Base-by-base conservation (phyloP, 2,797 vertebrate species). In the Anabas testudineus region DNA sequence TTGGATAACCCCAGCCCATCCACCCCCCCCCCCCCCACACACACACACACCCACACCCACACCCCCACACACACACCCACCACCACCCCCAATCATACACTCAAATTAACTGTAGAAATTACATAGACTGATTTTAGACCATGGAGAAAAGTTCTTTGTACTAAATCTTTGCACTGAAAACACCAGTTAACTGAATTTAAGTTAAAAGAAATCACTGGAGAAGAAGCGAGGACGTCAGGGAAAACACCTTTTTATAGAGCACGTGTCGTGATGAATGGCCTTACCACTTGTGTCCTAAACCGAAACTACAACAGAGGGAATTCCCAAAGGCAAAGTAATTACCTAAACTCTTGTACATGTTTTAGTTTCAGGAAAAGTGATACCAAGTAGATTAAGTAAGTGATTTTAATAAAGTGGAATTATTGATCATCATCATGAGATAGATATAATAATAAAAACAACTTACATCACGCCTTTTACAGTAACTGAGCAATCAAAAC, bases 221-320 rank as follows among this genome's bases (percentile, higher is more conserved):
- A 6, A 41, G 2, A 21, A 22, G 52, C 59, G 16, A 53, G 9
- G 14, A 16, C 2, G n/a, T 36, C 24, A 21, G 32, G 46, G 68
- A 32, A 68, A 78, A 48, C 57, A 65, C 65, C 52, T 3, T 0
- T 1, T 1, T 9, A 18, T 2, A 2, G 6, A 18, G 2, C 1
- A 1, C 21, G 34, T 18, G 14, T 59, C 13, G 22, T 32, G 26
- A 26, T 19, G 1, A 46, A 14, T 24, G 5, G 15, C 10, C 2
- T 18, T 18, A 12, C 9, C 39, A 14, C 39, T 76, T 30, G 7
- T 52, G 21, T n/a, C 22, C n/a, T 34, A n/a, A 49, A 10, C 7
- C 61, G 60, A 75, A 78, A 74, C 16, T 39, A 65, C 45, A 61
- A 46, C 30, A 42, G 4, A 76, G 85, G 83, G 64, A 83, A 86